Evolutionary conservation across 2,113 vertebrate genomes (phyloP).

Genomic region (Apodemus speciosus): DNA sequence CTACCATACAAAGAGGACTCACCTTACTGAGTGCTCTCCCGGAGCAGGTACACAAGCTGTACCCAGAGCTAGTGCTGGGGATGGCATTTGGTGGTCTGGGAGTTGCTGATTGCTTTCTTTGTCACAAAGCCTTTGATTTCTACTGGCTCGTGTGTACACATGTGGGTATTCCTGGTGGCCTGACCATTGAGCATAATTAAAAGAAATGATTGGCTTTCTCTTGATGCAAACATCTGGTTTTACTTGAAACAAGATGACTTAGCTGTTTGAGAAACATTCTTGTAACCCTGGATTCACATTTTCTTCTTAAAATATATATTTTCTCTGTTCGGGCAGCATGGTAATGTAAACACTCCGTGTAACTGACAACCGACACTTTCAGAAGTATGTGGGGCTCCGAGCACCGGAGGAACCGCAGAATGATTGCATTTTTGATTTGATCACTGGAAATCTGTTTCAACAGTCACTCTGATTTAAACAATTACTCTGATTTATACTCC

Average conservation of each 20-base stretch:
- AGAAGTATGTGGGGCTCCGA: conserved; percentile 86
- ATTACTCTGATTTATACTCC: conserved; percentile 91
- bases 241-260: conserved; percentile 92
- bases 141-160: conserved; percentile 88
- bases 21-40: background rate
- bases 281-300: conserved; percentile 89
- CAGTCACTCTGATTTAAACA: conserved; percentile 90
- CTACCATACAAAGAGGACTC: background rate
- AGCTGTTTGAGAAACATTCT: conserved; percentile 90
- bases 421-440: conserved; percentile 90
- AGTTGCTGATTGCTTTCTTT: conserved; percentile 86
- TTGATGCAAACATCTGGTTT: conserved; percentile 92
- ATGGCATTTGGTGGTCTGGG: conserved; percentile 85
- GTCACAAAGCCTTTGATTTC: conserved; percentile 88
- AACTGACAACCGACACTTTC: conserved; percentile 89
- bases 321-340: conserved; percentile 88
- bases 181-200: conserved; percentile 90
- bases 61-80: conserved; percentile 66
- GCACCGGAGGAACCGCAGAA: conserved; percentile 87
- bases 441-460: conserved; percentile 91
- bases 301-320: conserved; percentile 90
- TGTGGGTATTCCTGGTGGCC: conserved; percentile 90
- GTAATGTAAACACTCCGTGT: conserved; percentile 89
- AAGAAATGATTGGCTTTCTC: conserved; percentile 91
- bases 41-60: background rate